These are phyloP conservation scores for Tringa solitaria DNA, from an alignment of 2,113 vertebrate genomes.

Conservation along the genomic window DNA sequence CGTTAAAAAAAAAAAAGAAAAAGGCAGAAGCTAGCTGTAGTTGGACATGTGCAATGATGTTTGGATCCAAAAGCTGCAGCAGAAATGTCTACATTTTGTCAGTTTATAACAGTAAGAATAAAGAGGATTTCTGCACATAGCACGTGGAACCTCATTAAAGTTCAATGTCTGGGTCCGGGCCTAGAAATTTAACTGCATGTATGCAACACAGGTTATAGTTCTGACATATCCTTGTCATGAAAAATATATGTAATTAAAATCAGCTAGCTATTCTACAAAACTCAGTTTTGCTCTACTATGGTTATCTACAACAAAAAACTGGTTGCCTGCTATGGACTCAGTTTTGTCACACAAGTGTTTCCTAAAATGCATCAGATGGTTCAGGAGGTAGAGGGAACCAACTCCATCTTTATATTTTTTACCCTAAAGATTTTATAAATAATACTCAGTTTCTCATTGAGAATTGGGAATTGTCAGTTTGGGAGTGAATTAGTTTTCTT, in stretches of 20 bases:
- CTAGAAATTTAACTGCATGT: neutral
- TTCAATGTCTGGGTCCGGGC: neutral
- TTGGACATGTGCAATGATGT: neutral
- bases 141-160: neutral
- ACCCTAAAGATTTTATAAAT: neutral
- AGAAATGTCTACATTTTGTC: neutral
- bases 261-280: neutral
- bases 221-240: neutral
- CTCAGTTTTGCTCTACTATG: neutral
- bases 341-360: neutral
- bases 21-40: fast-evolving
- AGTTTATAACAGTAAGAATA: neutral
- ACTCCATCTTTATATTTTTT: neutral
- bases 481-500: neutral
- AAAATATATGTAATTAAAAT: neutral
- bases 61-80: neutral
- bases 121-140: neutral
- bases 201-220: neutral
- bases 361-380: neutral
- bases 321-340: neutral
- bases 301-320: neutral
- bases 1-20: neutral
- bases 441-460: neutral
- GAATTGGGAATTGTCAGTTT: neutral
- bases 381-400: neutral